These are phyloP conservation scores for Melanchra persicariae DNA, from an alignment of 2,888 invertebrate species.

Conservation along the genomic window DNA sequence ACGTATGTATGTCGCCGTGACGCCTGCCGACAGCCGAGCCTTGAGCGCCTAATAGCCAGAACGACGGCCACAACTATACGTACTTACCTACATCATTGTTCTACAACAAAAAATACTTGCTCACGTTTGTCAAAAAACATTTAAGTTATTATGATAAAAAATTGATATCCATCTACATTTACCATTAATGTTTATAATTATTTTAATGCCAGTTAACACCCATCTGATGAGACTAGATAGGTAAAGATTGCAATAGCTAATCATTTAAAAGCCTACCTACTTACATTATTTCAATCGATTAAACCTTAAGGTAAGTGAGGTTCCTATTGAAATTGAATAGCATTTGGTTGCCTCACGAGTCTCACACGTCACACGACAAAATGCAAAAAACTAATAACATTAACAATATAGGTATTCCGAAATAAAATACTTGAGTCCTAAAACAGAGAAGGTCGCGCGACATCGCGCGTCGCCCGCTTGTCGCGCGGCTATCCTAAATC, in stretches of 20 bases:
- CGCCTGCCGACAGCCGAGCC: slow-evolving; percentile 37
- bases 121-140: slow-evolving; percentile 45
- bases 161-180: slow-evolving; percentile 17
- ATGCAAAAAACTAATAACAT: not conserved
- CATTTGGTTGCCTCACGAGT: no score
- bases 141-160: slow-evolving; percentile 15
- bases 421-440: not conserved
- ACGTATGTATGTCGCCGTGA: slow-evolving; percentile 32
- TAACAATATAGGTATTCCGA: not conserved
- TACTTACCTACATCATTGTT: slow-evolving; percentile 49
- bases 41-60: slow-evolving; percentile 58
- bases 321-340: no score
- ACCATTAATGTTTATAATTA: slow-evolving; percentile 11
- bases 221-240: slow-evolving; percentile 9
- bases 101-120: slow-evolving; percentile 36
- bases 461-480: slow-evolving; percentile 3
- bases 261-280: no score
- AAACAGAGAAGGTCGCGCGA: slow-evolving; percentile 5
- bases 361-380: no score
- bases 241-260: slow-evolving; percentile 28
- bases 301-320: no score
- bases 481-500: slow-evolving; percentile 33
- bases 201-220: slow-evolving; percentile 41
- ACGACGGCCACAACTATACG: slow-evolving; percentile 40
- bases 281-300: no score